Conservation (phyloP, 2,113 vertebrate genomes). For the Oreochromis aureus region DNA sequence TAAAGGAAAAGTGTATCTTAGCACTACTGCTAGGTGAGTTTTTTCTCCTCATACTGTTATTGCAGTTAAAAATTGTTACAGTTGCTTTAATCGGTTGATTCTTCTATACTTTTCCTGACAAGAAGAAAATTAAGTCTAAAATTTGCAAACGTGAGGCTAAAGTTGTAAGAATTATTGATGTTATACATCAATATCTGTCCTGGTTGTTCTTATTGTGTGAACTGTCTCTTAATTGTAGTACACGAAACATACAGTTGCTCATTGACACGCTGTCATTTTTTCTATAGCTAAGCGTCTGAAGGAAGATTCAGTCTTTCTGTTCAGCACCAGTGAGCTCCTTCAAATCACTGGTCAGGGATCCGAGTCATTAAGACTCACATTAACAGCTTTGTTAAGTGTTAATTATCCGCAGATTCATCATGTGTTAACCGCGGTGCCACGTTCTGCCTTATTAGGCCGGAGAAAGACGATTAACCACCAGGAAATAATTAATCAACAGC, state of each 20-base stretch:
- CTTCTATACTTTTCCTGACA: background rate
- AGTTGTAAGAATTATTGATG: background rate
- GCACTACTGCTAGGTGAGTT: background rate
- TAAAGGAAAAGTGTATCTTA: background rate
- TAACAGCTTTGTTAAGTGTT: constrained; percentile 51
- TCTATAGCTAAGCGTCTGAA: background rate
- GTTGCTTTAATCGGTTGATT: background rate
- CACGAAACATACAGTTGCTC: background rate
- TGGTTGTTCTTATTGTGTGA: background rate
- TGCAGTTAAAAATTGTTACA: background rate
- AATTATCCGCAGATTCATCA: constrained; percentile 53
- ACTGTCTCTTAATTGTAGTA: background rate
- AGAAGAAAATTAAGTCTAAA: background rate
- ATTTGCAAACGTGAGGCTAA: background rate
- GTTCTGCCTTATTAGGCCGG: constrained; percentile 52
- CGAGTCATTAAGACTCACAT: constrained; percentile 32
- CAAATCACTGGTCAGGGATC: constrained; percentile 27
- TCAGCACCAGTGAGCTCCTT: background rate
- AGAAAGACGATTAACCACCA: constrained; percentile 45
- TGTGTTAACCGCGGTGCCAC: constrained; percentile 42
- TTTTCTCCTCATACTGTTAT: background rate
- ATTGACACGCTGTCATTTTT: background rate
- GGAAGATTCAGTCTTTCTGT: background rate
- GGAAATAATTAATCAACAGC: constrained; percentile 56
- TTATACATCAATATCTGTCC: background rate